Evolutionary conservation across 2,888 invertebrate genomes (phyloP).

Genomic region (Erpobdella octoculata): DNA sequence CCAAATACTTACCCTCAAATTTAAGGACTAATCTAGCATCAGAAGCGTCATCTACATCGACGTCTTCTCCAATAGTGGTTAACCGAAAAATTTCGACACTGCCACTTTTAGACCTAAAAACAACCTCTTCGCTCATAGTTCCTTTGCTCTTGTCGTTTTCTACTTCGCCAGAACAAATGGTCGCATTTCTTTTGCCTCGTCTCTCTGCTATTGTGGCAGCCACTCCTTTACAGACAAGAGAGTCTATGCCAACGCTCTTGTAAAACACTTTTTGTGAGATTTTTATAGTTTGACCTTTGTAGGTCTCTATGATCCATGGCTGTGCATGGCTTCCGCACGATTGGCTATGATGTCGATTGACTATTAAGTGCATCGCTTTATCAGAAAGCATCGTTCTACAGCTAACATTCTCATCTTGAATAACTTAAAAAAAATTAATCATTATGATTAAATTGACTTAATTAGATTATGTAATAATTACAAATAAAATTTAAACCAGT

Average conservation of each 20-base stretch:
- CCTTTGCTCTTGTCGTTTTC: background rate
- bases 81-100: background rate
- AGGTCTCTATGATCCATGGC: background rate
- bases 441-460: background rate
- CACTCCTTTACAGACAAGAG: background rate
- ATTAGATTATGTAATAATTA: too few species aligned
- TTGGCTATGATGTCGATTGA: background rate
- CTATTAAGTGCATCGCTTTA: background rate
- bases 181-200: background rate
- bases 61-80: too few species aligned
- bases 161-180: background rate
- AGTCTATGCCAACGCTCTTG: background rate
- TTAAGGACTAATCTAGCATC: background rate
- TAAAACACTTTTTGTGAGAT: background rate
- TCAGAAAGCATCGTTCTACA: background rate
- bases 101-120: background rate
- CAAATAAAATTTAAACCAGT: too few species aligned
- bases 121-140: too few species aligned
- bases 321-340: background rate
- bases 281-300: constrained; percentile 13
- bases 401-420: background rate
- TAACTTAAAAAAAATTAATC: background rate
- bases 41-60: too few species aligned
- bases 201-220: background rate
- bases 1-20: background rate